Evolutionary conservation across 2,888 invertebrate species (phyloP).

Genomic region (Euplagia quadripunctaria): DNA sequence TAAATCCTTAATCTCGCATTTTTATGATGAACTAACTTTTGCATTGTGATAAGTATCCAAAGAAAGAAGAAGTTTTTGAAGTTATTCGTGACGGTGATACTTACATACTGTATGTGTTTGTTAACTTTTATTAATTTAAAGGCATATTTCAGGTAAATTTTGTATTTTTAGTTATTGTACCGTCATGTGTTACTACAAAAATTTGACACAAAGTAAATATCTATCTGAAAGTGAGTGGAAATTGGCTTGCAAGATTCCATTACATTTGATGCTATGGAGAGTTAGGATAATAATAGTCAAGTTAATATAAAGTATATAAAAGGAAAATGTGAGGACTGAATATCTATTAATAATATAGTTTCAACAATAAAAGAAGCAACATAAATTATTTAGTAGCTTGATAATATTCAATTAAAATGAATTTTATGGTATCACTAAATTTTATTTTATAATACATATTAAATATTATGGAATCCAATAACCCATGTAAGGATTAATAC

Average conservation of each 20-base stretch:
- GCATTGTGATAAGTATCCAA: too few species aligned
- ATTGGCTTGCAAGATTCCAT: not conserved
- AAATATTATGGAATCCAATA: conserved; percentile 50
- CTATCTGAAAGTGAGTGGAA: not conserved
- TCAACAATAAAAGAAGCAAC: not conserved
- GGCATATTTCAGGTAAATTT: not conserved
- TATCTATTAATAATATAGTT: not conserved
- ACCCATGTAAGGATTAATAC: conserved; percentile 50
- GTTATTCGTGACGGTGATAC: too few species aligned
- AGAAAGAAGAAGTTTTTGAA: too few species aligned
- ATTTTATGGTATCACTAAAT: conserved; percentile 46
- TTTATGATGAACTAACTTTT: too few species aligned
- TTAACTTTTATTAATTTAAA: not conserved
- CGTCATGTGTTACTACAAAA: not conserved
- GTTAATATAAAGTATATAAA: not conserved
- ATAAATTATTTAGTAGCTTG: not conserved
- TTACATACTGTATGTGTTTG: not conserved
- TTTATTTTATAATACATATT: conserved; percentile 51
- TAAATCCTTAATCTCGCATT: too few species aligned
- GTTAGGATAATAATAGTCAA: not conserved
- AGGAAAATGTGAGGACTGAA: not conserved
- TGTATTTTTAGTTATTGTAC: not conserved
- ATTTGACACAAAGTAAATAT: not conserved
- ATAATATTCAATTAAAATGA: conserved; percentile 33
- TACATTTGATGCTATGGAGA: not conserved